Evolutionary conservation across 2,797 vertebrate species (phyloP), one percentile per base, ranked within the genome.

Genomic region (Hipposideros larvatus): DNA sequence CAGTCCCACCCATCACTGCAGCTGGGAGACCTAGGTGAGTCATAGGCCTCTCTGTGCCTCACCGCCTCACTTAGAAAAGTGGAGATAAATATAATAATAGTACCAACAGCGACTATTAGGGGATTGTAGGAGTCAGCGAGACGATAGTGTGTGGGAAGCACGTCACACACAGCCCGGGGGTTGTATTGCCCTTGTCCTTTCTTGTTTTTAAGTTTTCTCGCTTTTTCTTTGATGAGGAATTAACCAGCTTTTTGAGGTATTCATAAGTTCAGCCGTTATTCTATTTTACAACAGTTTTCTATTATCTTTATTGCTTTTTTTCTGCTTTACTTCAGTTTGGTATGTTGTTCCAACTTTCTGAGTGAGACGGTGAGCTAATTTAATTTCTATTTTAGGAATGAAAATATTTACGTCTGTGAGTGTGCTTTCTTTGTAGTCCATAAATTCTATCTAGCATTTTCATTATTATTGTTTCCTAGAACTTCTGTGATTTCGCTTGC

Each of bases 81-180:
- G 48, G 48, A 51, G 48, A 15, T 51, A 51, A 51, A 51, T 15
- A 7, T 15, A 14, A 7, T 15, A 14, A 51, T 4, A 15, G 48
- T 15, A 4, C 48, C 14, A 13, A 51, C 48, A 51, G 48, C 48
- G 14, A 14, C 48, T 51, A 51, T 51, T 15, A 3, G 4, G 48
- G 48, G 48, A 3, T 14, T 51, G 48, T 3, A 51, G 48, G 14
- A 4, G 48, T 43, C 48, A 51, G 14, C 4, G 48, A 51, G 14
- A 51, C 14, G 48, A 51, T 14, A 51, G 48, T 4, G 4, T 4
- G 48, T 15, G 53, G 77, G 57, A 0, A 15, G 53, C 66, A 11
- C 21, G 7, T 0, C 16, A 66, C 74, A 2, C 16, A 1, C 18
- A 0, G 41, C 37, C 51, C 11, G 1, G 9, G 31, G 26, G 2